Evolutionary conservation across 2,797 vertebrate species (phyloP), one percentile per base, ranked within the genome.

Genomic region (Miichthys miiuy): DNA sequence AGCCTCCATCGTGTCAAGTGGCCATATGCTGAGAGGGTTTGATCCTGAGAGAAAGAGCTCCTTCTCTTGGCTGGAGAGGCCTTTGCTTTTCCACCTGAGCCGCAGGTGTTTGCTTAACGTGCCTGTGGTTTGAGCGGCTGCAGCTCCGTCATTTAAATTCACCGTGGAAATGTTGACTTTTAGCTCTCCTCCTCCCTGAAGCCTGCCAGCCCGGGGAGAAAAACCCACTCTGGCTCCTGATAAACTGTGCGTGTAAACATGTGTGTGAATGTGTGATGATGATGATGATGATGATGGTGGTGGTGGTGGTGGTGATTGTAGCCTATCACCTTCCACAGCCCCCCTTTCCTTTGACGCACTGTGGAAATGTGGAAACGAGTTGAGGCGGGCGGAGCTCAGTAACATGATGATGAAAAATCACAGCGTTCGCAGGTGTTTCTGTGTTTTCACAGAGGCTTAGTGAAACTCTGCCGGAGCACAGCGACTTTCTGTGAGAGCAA

Each of bases 51-150:
- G 88, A 92, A 90, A 89, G 83, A 81, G 82, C 67, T 60, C 86
- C 78, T 88, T 94, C 88, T 93, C 81, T 86, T 8, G 57, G 48
- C 60, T 56, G 4, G 75, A 74, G 84, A 82, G 80, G 82, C 78
- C 77, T 79, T 34, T 69, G 72, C 87, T 90, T 90, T 91, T 91
- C 89, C 91, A 92, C 91, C 91, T 94, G 90, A 91, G 82, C 81
- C 85, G 13, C 89, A 92, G 92, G 90, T 94, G 93, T 91, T 93
- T 91, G 87, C 85, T 89, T 80, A 92, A 65, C 84, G 81, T 81
- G 83, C 86, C 81, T 94, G 92, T 62, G 92, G 91, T 87, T 88
- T 83, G 65, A 87, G 86, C 38, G 76, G 84, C 90, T 69, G 87
- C 80, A 69, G 86, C 82, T 41, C 85, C 69, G 79, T 90, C 82